Base-by-base conservation (phyloP, 1,140 invertebrate genomes). In the Macrostomum lignano region DNA sequence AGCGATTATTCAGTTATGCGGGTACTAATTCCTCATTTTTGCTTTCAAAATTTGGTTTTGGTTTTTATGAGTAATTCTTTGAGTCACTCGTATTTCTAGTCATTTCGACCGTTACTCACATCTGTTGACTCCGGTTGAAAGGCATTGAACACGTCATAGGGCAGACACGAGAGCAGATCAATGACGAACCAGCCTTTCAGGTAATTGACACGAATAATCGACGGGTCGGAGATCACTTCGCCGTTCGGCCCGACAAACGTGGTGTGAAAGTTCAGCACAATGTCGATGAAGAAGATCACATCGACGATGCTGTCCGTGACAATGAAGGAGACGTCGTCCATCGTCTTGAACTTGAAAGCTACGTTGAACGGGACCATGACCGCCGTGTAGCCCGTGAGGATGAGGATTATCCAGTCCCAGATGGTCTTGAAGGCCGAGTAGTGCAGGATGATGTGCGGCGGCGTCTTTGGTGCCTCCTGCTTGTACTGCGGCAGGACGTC, bases 311-410 rank as follows among this genome's bases (percentile, higher is more conserved):
- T 91, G 41, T 60, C 53, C 19, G 58, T 78, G 42, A 93, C 78
- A 37, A 93, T 66, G 28, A 96, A 67, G 38, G 75, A 79, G 29
- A 96, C 79, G 58, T 93, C 84, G 61, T 96, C 91, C 58, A 82
- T 84, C 36, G 81, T 91, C 64, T 94, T 94, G 62, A 91, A 93
- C 63, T 91, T 91, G 67, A 96, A 96, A 49, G 91, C 84, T 46
- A 94, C 86, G 63, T 98, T 96, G 66, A 91, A 98, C 36, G 91
- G 91, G 44, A 98, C 91, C 78, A 98, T 96, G 57, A 98, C 88
- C 52, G 91, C 86, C 37, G 91, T 98, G 67, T 98, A 98, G 67
- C 96, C 96, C 41, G 91, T 98, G 47, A 98, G 69, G 64, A 81
- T 84, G 36, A 96, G 68, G 55, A 98, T 98, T 51, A 94, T 77